Base-by-base conservation (phyloP, 2,888 invertebrate species). In the Ethmia dodecea region DNA sequence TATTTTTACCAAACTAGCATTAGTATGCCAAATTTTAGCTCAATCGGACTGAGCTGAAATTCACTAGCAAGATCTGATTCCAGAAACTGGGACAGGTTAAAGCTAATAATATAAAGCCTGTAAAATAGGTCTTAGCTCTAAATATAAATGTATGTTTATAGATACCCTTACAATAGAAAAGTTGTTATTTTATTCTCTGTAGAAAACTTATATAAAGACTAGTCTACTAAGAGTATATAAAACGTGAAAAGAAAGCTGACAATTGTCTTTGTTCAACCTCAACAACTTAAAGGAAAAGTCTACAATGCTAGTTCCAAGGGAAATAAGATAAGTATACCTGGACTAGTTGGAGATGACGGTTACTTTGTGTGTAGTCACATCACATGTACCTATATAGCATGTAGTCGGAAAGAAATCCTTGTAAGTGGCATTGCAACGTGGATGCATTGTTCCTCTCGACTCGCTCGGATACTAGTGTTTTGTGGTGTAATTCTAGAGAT, bases 391-490 rank as follows among this genome's bases (percentile, higher is more conserved):
- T 63, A 63, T 72, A 71, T 73, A 66, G 69, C 65, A 65, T 62
- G 65, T 55, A 60, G n/a, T n/a, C n/a, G 62, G 60, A 63, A 64
- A 68, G 64, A 69, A 69, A 72, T 72, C 75, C 70, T 74, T 71
- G 71, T 60, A 49, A 60, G 57, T 70, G 67, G 60, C 69, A 62
- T 67, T 66, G 69, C 69, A 50, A 54, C 63, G 60, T 60, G 55
- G 63, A 63, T 49, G 67, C 67, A 71, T 75, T 78, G 78, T 77
- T 74, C 70, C 55, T 37, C 39, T 44, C 54, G 54, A 44, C 51
- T 50, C 35, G 44, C 46, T 42, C 40, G 35, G 34, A 32, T 37
- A 39, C 22, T 22, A 22, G 22, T 22, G 22, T n/a, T n/a, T n/a
- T n/a, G n/a, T n/a, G n/a, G n/a, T n/a, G n/a, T n/a, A n/a, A n/a